A percentile compares a stretch with the other conserved stretches of the same genome.
phyloP scores from a whole-genome alignment of 2,797 vertebrate genomes.

The Coccyzus lansbergi region DNA sequence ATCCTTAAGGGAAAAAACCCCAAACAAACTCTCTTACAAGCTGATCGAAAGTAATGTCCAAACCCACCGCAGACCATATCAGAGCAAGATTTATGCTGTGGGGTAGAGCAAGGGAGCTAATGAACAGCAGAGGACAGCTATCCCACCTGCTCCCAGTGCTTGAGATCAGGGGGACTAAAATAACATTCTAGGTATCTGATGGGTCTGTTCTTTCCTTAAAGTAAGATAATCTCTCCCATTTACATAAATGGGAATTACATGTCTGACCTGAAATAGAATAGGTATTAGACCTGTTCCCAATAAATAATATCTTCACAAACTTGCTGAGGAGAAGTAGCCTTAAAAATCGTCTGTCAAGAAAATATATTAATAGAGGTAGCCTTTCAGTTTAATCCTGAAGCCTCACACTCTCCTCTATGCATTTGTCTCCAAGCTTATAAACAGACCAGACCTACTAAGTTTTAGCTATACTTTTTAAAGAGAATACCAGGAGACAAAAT shows the following conservation, averaged over 20 bases:
- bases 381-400: background rate
- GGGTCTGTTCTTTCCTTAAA: background rate
- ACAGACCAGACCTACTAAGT: background rate
- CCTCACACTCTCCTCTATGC: background rate
- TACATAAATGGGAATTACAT: background rate
- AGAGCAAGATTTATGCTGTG: background rate
- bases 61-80: rapidly evolving
- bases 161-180: background rate
- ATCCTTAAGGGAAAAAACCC: background rate
- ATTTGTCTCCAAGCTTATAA: background rate
- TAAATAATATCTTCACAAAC: background rate
- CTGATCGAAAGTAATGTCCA: background rate
- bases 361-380: background rate
- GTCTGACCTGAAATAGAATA: background rate
- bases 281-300: background rate
- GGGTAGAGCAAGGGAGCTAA: background rate
- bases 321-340: background rate
- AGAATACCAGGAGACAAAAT: background rate
- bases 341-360: background rate
- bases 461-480: background rate
- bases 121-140: background rate
- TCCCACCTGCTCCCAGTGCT: background rate
- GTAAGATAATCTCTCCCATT: background rate
- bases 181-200: background rate
- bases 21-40: background rate